Evolutionary conservation across 2,888 invertebrate genomes (phyloP).

Genomic region (Rhyacophila evoluta): DNA sequence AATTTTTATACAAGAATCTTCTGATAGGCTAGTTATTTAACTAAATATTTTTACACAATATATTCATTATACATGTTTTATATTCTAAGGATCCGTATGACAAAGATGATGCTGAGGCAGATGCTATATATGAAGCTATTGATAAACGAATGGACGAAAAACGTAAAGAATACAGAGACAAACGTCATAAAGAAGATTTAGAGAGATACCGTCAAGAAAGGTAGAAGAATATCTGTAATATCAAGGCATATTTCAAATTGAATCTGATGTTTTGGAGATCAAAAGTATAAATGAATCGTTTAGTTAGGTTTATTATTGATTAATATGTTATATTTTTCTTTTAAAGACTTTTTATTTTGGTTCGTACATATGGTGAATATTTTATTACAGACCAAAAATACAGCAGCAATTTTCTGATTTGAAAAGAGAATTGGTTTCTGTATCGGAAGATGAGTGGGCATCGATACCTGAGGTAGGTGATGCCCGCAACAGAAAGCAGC

Average conservation of each 20-base stretch:
- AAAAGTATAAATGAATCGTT: too few relatives aligned
- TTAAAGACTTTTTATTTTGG: too few relatives aligned
- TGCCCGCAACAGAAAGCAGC: conserved; percentile 94
- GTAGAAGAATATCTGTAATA: conserved; percentile 57
- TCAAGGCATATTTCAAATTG: too few relatives aligned
- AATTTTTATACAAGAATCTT: too few relatives aligned
- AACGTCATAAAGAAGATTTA: conserved; percentile 89
- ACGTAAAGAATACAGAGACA: conserved; percentile 94
- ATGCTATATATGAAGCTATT: conserved; percentile 98
- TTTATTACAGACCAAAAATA: conserved; percentile 84
- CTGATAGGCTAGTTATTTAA: too few relatives aligned
- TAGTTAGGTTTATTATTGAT: too few relatives aligned
- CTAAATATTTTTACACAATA: too few relatives aligned
- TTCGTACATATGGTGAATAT: too few relatives aligned
- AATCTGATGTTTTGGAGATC: too few relatives aligned
- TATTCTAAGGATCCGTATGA: conserved; percentile 99
- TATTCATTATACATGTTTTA: too few relatives aligned
- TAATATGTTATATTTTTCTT: too few relatives aligned
- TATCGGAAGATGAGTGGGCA: conserved; percentile 96
- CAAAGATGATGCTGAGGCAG: conserved; percentile 99
- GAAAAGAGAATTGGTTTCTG: conserved; percentile 85
- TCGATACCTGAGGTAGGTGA: conserved; percentile 99
- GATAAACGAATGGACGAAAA: conserved; percentile 99
- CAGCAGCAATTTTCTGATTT: conserved; percentile 99
- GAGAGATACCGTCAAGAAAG: conserved; percentile 97